phyloP scores from a whole-genome alignment of 1,140 invertebrate genomes.

The Trichonephila clavata region DNA sequence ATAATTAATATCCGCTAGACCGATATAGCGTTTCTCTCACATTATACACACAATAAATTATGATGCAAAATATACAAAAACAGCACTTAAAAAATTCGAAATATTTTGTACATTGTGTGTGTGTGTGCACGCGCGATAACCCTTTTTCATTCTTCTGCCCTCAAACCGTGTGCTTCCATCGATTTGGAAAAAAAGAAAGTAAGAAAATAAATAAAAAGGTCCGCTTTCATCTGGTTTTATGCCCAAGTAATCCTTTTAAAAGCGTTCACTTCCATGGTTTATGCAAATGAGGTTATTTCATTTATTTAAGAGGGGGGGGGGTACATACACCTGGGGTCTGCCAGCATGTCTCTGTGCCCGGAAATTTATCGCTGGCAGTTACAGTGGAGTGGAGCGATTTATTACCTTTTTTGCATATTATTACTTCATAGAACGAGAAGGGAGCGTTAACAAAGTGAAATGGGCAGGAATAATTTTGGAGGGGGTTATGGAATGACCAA shows the following conservation, averaged over 20 bases:
- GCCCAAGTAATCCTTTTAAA: neutral
- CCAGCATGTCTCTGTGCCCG: neutral
- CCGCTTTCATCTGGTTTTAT: constrained; percentile 1
- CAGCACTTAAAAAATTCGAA: too few relatives aligned
- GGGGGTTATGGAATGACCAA: neutral
- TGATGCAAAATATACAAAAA: neutral
- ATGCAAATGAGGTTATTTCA: constrained; percentile 40
- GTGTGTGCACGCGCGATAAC: neutral
- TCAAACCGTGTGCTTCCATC: neutral
- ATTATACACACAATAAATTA: too few relatives aligned
- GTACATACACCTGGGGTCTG: constrained; percentile 13
- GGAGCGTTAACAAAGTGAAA: neutral
- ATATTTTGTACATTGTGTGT: too few relatives aligned
- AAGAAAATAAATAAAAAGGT: neutral
- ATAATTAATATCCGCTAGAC: too few relatives aligned
- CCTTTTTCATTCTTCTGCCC: neutral
- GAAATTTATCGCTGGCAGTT: constrained; percentile 33
- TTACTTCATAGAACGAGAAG: neutral
- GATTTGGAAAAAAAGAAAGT: neutral
- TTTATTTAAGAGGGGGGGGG: neutral
- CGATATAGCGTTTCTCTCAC: too few relatives aligned
- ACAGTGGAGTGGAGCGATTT: constrained; percentile 33
- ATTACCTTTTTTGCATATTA: constrained; percentile 61
- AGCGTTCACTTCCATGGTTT: neutral
- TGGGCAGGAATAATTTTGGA: neutral